Evolutionary conservation across 2,797 vertebrate genomes (phyloP), one percentile per base, ranked within the genome.

Genomic region (Dendrocincla fuliginosa): DNA sequence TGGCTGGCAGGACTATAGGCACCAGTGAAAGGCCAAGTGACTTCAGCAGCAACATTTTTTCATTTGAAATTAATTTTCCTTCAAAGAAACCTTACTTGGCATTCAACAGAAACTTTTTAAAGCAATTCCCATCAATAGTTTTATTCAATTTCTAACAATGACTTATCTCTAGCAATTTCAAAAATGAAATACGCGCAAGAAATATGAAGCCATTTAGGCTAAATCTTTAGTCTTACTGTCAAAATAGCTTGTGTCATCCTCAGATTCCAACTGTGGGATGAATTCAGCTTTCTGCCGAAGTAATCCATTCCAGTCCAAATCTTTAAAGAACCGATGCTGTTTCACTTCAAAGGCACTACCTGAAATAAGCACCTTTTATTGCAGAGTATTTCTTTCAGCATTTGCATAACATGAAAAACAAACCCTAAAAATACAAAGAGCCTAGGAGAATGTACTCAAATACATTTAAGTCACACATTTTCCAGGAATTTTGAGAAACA

Each of bases 201-300:
- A 82, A 59, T 39, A 79, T 2, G 56, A 89, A 23, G 47, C 47
- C 1, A 0, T 88, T 94, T 41, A 53, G 85, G 19, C 52, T 74
- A 52, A 91, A 74, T 93, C 77, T 65, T 69, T 9, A 92, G 69
- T 71, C 92, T 98, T 98, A 99, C 99, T 99, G 98, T 99, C 99
- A 96, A 99, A 99, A 98, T 99, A 99, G 97, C 99, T 99, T 79
- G 99, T 99, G 96, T 99, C 99, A 87, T 99, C 99, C 96, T 99
- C 99, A 2, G 99, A 99, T 97, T 99, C 99, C 94, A 99, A 96
- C 89, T 99, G 99, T 22, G 99, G 99, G 95, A 99, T 99, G 97
- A 99, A 99, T 97, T 99, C 99, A 6, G 99, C 99, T 93, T 99
- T 99, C 97, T 99, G 99, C 28, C 99, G 99, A 93, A 99, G 98